Conservation (phyloP, 2,888 invertebrate species). For the Hydraecia micacea region DNA sequence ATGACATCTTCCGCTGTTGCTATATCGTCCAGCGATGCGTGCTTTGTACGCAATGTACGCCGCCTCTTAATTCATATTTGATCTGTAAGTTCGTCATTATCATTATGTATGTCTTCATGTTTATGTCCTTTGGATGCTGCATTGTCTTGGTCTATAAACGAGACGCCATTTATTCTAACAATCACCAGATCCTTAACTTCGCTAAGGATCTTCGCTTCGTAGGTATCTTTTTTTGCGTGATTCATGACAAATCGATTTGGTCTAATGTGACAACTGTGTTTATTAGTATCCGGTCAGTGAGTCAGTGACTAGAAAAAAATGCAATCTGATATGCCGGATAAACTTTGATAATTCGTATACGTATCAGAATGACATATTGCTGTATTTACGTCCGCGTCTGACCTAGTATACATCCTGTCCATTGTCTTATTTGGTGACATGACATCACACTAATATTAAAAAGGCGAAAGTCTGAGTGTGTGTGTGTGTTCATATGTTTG, state of each 20-base stretch:
- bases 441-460: neutral
- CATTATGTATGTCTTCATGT: constrained; percentile 61
- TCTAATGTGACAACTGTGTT: constrained; percentile 40
- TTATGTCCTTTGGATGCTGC: constrained; percentile 39
- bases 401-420: constrained; percentile 16
- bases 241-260: constrained; percentile 40
- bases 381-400: constrained; percentile 22
- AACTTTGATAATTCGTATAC: neutral
- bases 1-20: constrained; percentile 76
- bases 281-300: constrained; percentile 43
- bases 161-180: constrained; percentile 20
- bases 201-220: neutral
- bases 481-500: too few relatives aligned
- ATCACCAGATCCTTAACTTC: constrained; percentile 26
- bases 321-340: constrained; percentile 21
- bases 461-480: too few relatives aligned
- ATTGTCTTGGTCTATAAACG: constrained; percentile 57
- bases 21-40: constrained; percentile 71
- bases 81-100: constrained; percentile 62
- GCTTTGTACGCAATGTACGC: constrained; percentile 63
- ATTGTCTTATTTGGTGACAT: constrained; percentile 23
- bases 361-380: constrained; percentile 18
- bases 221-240: constrained; percentile 32
- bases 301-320: constrained; percentile 41
- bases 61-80: constrained; percentile 66